Base-by-base conservation (phyloP, 2,113 vertebrate genomes). In the Thinocorus orbignyianus region DNA sequence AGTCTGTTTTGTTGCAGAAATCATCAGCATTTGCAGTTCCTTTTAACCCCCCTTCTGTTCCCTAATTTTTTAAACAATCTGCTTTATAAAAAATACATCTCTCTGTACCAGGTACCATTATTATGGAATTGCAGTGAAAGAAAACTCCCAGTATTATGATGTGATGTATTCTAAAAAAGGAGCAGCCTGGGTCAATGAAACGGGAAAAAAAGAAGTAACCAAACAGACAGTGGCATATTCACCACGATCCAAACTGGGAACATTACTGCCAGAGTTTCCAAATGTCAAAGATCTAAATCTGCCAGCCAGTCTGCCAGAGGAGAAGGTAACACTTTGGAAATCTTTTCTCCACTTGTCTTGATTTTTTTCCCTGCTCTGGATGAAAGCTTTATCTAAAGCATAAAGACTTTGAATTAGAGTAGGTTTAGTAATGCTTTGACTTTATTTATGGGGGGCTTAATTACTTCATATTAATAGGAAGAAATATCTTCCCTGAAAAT, bases 141-240 rank as follows among this genome's bases (percentile, higher is more conserved):
- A 99, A 95, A 99, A 98, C 93, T 99, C 99, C 54, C 99, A 99
- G 92, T 99, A 99, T 97, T 99, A 99, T 58, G 99, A 99, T 66
- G 99, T 99, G 98, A 99, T 99, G 99, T 99, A 99, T 98, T 99
- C 99, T 95, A 99, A 99, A 98, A 99, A 99, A 98, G 99, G 99
- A 93, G 99, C 99, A 14, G 99, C 99, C 54, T 99, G 99, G 99
- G 99, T 99, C 98, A 99, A 99, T 61, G 99, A 99, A 97, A 99
- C 99, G 4, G 99, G 99, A 93, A 99, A 99, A 98, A 99, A 99
- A 97, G 99, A 99, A 98, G 99, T 99, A 97, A 99, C 98, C 95
- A 99, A 99, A 97, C 99, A 99, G 98, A 99, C 99, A 97, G 99
- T 99, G 98, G 99, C 99, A 17, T 99, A 99, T 98, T 99, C 99